phyloP scores from a whole-genome alignment of 2,888 invertebrate species.

The Spicauda simplicius region DNA sequence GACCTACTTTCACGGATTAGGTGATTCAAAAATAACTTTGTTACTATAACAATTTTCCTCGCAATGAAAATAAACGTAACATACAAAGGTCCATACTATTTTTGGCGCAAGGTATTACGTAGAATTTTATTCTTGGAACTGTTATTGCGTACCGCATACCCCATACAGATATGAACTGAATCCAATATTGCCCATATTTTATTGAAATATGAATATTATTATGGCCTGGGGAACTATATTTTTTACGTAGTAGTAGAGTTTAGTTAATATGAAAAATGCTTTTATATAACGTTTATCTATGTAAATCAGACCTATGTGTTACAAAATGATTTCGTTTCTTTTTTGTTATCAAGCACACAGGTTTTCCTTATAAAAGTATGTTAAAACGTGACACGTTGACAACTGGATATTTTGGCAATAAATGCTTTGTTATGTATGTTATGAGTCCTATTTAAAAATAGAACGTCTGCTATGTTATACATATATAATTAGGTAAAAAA shows the following conservation, averaged over 20 bases:
- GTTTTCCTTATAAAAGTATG: no score
- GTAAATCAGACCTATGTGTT: no score
- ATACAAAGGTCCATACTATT: slow-evolving; percentile 5
- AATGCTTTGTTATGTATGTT: no score
- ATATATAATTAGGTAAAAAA: no score
- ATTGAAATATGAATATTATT: slow-evolving; percentile 23
- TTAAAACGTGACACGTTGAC: no score
- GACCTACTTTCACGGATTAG: slow-evolving; percentile 27
- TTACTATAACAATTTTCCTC: slow-evolving; percentile 19
- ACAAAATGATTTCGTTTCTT: no score
- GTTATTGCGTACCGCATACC: slow-evolving; percentile 1
- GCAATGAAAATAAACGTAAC: slow-evolving; percentile 12
- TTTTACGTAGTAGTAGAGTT: background rate
- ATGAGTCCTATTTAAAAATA: no score
- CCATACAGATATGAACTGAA: slow-evolving; percentile 3
- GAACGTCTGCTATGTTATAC: no score
- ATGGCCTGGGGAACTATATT: slow-evolving; percentile 31
- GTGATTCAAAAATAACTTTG: slow-evolving; percentile 23
- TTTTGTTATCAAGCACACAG: no score
- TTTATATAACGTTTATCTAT: no score
- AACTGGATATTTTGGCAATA: no score
- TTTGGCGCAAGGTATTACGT: slow-evolving; percentile 3
- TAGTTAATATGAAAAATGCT: background rate
- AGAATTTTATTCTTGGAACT: slow-evolving; percentile 8
- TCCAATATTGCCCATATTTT: background rate